A percentile compares a stretch with the other conserved stretches of the same genome.
Evolutionary conservation across 2,797 vertebrate genomes (phyloP).

Genomic region (Potorous gilbertii): DNA sequence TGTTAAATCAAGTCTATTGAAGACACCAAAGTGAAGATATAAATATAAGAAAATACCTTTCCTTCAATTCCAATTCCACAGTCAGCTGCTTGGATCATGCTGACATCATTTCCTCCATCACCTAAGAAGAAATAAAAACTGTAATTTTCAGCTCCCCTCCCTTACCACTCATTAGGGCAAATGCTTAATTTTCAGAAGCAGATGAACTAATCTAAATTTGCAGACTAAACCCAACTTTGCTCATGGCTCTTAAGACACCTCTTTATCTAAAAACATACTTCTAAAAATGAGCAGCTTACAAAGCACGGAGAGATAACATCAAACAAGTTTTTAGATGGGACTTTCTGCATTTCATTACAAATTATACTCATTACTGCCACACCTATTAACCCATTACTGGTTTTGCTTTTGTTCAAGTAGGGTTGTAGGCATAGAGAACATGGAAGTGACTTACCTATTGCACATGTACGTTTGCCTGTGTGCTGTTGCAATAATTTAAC

Average conservation of each 20-base stretch:
- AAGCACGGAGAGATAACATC: background rate
- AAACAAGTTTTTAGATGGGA: background rate
- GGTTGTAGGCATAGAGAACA: background rate
- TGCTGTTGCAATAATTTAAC: conserved; percentile 93
- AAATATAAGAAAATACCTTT: conserved; percentile 80
- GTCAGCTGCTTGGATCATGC: conserved; percentile 90
- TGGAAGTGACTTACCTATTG: conserved; percentile 89
- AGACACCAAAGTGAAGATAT: background rate
- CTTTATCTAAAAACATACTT: background rate
- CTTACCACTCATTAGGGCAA: background rate
- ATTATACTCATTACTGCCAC: conserved; percentile 15
- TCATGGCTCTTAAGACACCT: background rate
- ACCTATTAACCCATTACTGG: conserved; percentile 44
- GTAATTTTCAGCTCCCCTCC: conserved; percentile 57
- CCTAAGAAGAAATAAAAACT: conserved; percentile 77
- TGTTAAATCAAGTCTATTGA: background rate
- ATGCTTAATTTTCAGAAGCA: conserved; percentile 26
- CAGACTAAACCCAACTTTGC: background rate
- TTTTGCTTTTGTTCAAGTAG: background rate
- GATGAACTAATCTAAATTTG: conserved; percentile 20
- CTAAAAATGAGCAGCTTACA: background rate
- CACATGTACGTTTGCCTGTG: conserved; percentile 93
- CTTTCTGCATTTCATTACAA: background rate
- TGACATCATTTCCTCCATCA: conserved; percentile 89
- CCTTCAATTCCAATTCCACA: conserved; percentile 89